Evolutionary conservation across 2,888 invertebrate genomes (phyloP), one percentile per base, ranked within the genome.

Genomic region (Myopa tessellatipennis): DNA sequence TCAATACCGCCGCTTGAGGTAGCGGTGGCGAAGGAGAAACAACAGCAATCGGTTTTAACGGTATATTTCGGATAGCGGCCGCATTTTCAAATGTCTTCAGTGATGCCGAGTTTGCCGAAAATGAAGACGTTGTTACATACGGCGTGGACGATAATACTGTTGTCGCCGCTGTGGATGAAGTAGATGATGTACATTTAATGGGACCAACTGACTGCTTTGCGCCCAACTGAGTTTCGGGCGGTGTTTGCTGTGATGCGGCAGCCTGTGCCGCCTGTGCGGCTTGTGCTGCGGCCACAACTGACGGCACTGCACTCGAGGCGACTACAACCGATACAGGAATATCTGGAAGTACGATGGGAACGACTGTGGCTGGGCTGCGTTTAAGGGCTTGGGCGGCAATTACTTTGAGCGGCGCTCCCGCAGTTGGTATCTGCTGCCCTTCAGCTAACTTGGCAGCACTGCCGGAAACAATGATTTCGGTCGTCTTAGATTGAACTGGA

Each of bases 311-410:
- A 60, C 81, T 82, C 10, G 84, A 82, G 4, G 85, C 85, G 34
- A 85, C 84, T 38, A 86, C 86, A 60, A 87, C 85, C 0, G 85
- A 87, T 12, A 84, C 86, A 16, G 86, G 87, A 55, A 87, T 87
- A 36, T 87, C 87, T 6, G 87, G 87, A 61, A 87, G 77, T 45
- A 84, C 81, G 74, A 87, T 85, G 16, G 87, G 86, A 18, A 87
- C 87, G 8, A 85, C 84, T 12, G 82, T 72, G 12, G 78, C 67
- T 26, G 75, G 63, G 65, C n/a, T 45, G n/a, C n/a, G 65, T 10
- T 65, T 52, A 4, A 18, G 65, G 3, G 65, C n/a, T 55, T 74
- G 74, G 14, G 74, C 34, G 10, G 67, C 7, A 6, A 55, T 10
- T 4, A 16, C 63, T 52, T 76, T 76, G 6, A 71, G 6, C 8